Conservation (phyloP, 37 sponge, comb jelly and placozoan genomes). For the Axinella damicornis region DNA sequence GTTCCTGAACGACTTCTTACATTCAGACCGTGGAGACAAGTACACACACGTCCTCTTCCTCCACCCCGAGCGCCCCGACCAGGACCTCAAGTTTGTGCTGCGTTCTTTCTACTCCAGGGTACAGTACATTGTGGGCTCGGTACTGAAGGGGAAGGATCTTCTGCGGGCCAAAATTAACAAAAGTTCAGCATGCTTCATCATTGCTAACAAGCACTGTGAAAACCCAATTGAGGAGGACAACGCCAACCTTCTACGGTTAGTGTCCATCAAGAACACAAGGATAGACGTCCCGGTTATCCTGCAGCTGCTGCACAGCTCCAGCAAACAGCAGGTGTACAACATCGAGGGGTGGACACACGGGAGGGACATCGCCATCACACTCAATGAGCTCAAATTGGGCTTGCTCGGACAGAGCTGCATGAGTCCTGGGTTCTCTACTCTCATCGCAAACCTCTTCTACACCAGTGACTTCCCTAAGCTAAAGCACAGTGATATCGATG, state of each 20-base stretch:
- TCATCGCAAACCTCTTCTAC: conserved; percentile 79
- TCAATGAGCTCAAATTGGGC: conserved; percentile 81
- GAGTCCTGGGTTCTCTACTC: conserved; percentile 88
- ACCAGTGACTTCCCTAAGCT: conserved; percentile 28
- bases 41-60: conserved; percentile 75
- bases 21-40: conserved; percentile 66
- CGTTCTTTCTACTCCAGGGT: conserved; percentile 64
- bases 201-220: conserved; percentile 53
- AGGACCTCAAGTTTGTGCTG: conserved; percentile 55
- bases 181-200: conserved; percentile 65
- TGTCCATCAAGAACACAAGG: conserved; percentile 79
- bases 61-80: conserved; percentile 47
- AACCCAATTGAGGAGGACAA: conserved; percentile 67
- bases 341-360: conserved; percentile 55
- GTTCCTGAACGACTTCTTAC: conserved; percentile 81
- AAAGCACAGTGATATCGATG: background rate
- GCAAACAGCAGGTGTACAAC: conserved; percentile 38
- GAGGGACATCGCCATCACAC: conserved; percentile 70
- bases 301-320: conserved; percentile 64
- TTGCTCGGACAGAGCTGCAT: conserved; percentile 77
- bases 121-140: conserved; percentile 63
- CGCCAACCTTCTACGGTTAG: conserved; percentile 68
- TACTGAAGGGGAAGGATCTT: conserved; percentile 61
- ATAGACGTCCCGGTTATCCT: conserved; percentile 60
- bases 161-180: conserved; percentile 42